These are phyloP conservation scores for Stigmatopora nigra DNA, from an alignment of 2,113 vertebrate genomes.

Conservation along the genomic window DNA sequence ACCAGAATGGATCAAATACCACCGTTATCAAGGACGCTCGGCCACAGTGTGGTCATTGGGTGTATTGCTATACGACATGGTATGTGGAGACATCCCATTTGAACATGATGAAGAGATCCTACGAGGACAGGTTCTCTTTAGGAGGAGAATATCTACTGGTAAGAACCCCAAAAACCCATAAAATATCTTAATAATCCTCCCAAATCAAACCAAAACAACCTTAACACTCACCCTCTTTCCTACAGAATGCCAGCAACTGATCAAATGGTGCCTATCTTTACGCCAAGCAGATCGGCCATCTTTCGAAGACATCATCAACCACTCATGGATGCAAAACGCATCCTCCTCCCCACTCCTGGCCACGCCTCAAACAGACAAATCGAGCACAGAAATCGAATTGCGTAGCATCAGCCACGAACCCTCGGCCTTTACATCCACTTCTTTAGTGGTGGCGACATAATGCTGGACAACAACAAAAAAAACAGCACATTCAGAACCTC, in stretches of 20 bases:
- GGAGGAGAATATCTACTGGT: constrained; percentile 81
- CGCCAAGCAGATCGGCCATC: constrained; percentile 83
- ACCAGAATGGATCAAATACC: constrained; percentile 88
- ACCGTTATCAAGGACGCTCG: constrained; percentile 82
- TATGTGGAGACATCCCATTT: constrained; percentile 88
- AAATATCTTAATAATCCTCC: background rate
- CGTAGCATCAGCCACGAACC: constrained; percentile 81
- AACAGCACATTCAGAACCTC: background rate
- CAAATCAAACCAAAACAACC: background rate
- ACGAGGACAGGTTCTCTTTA: constrained; percentile 80
- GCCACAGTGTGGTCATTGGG: constrained; percentile 92
- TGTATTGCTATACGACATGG: constrained; percentile 87
- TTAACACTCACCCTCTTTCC: background rate
- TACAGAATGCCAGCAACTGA: constrained; percentile 88
- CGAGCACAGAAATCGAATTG: constrained; percentile 75
- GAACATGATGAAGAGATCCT: constrained; percentile 86
- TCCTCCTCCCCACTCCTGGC: constrained; percentile 50
- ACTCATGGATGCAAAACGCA: constrained; percentile 84
- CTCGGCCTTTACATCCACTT: constrained; percentile 41
- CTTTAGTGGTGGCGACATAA: constrained; percentile 58
- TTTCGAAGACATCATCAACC: constrained; percentile 87
- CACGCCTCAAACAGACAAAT: constrained; percentile 53
- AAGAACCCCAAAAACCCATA: constrained; percentile 5
- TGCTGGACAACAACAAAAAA: constrained; percentile 6
- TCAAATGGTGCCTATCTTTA: constrained; percentile 83